Evolutionary conservation across 2,797 vertebrate species (phyloP), one percentile per base, ranked within the genome.

Genomic region (Lophotriccus pileatus): DNA sequence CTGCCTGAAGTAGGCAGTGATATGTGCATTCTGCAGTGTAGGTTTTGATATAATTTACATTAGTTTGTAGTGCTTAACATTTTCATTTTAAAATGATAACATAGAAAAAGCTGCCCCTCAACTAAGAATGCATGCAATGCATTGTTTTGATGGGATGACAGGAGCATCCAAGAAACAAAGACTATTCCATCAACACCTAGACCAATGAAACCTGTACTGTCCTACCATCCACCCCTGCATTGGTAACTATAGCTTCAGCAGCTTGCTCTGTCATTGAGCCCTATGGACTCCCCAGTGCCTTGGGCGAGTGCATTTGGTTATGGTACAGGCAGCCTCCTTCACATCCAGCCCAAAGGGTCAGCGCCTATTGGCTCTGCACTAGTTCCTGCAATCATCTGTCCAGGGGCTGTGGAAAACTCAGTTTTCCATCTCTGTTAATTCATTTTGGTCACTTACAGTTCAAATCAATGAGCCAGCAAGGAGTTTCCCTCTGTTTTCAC

Each of bases 291-390:
- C 37, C 25, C 24, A 62, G 37, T 11, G 69, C 52, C 44, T 27
- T 14, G 16, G 23, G 39, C 66, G 17, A 13, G 4, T 13, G 47
- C 8, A 6, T 59, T 44, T 67, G 37, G 7, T 63, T n/a, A 7
- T 11, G 27, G 37, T 7, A 7, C 24, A 32, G 44, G n/a, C 39
- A 59, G 21, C 6, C 12, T 76, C 44, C 39, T 56, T 25, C 53
- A 43, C 25, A 52, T 10, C 44, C 55, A 43, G 46, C 30, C 73
- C 1, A 1, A 66, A 81, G 34, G 6, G 3, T 41, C 27, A 39
- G 41, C 0, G 0, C 16, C 66, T 47, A 30, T 3, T 37, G 10
- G 10, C 56, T 55, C 30, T 82, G 49, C n/a, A 16, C 3, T 5
- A 16, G 32, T 58, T 87, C 56, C 39, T 67, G 30, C 52, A 28